phyloP scores from a whole-genome alignment of 2,888 invertebrate species.

The Nomada flava region DNA sequence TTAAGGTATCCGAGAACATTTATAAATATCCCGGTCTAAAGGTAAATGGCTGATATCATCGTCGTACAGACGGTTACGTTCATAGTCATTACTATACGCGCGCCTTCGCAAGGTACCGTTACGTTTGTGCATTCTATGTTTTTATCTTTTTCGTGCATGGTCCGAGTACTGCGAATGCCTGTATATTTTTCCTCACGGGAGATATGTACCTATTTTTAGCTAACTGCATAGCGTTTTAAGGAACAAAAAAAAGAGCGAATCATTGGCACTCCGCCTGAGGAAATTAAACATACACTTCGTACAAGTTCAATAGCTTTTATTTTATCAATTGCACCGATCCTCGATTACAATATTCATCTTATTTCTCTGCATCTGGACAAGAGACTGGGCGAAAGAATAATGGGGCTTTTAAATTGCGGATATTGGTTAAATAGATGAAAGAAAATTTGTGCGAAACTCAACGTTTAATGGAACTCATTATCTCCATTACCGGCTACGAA shows the following conservation, averaged over 20 bases:
- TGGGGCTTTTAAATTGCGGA: slow-evolving; percentile 12
- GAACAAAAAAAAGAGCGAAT: slow-evolving; percentile 33
- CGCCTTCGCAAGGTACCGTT: slow-evolving; percentile 20
- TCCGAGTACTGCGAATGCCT: slow-evolving; percentile 21
- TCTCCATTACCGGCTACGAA: slow-evolving; percentile 16
- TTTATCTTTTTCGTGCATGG: not conserved
- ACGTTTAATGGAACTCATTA: slow-evolving; percentile 25
- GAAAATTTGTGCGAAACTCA: slow-evolving; percentile 34
- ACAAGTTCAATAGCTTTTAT: not conserved
- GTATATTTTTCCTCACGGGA: not conserved
- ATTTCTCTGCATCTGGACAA: not conserved
- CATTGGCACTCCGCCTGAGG: slow-evolving; percentile 33
- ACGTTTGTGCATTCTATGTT: not conserved
- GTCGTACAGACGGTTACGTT: slow-evolving; percentile 3
- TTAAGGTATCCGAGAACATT: slow-evolving; percentile 20
- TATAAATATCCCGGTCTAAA: slow-evolving; percentile 56
- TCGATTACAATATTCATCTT: not conserved
- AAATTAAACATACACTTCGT: slow-evolving; percentile 18
- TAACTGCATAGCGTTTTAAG: slow-evolving; percentile 21
- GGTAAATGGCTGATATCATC: slow-evolving; percentile 47
- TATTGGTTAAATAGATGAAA: slow-evolving; percentile 33
- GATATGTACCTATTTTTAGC: slow-evolving; percentile 40
- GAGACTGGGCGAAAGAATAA: not conserved
- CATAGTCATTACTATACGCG: not conserved
- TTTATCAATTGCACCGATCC: not conserved